Base-by-base conservation (phyloP, 2,797 vertebrate genomes). In the Hemitrygon akajei region DNA sequence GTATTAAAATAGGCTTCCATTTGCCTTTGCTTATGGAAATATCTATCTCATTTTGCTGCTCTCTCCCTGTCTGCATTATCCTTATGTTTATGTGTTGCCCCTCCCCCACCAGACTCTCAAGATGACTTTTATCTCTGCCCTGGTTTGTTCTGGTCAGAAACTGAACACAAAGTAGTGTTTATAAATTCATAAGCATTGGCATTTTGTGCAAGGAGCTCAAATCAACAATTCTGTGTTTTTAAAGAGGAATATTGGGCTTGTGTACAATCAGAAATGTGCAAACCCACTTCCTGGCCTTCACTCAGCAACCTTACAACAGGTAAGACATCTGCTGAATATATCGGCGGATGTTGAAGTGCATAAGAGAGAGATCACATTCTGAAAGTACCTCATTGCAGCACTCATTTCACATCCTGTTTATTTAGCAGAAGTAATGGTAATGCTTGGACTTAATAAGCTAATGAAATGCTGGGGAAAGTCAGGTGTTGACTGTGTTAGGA, bases 351-450 rank as follows among this genome's bases (percentile, higher is more conserved):
- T 79, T 79, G n/a, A 79, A 79, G 37, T 79, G 11, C 5, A 20
- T 14, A 12, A 66, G 1, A 60, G 86, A 18, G 58, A 20, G 71
- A 63, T 34, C 30, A 16, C 4, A 66, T 89, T 89, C 86, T 60
- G 86, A 89, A 89, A 89, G 60, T 89, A 37, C 16, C 34, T 66
- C 1, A 4, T 66, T 30, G 60, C n/a, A 89, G 86, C 60, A 89
- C 30, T n/a, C n/a, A 66, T 66, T 66, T 89, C 86, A 89, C n/a
- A 66, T 89, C 86, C 60, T 89, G 58, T 89, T 63, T 66, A 63
- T 63, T 89, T 89, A 66, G 7, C 56, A 60, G 86, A n/a, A 16
- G 60, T 18, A 86, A 86, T 86, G 60, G 34, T 66, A 30, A 58
- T 40, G 81, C 22, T 1, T 47, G 79, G 34, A 80, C 79, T n/a